A percentile compares a stretch with the other conserved stretches of the same genome.
These are phyloP conservation scores for Potamarius usumacintae DNA, from an alignment of 2,113 vertebrate genomes.

Conservation along the genomic window DNA sequence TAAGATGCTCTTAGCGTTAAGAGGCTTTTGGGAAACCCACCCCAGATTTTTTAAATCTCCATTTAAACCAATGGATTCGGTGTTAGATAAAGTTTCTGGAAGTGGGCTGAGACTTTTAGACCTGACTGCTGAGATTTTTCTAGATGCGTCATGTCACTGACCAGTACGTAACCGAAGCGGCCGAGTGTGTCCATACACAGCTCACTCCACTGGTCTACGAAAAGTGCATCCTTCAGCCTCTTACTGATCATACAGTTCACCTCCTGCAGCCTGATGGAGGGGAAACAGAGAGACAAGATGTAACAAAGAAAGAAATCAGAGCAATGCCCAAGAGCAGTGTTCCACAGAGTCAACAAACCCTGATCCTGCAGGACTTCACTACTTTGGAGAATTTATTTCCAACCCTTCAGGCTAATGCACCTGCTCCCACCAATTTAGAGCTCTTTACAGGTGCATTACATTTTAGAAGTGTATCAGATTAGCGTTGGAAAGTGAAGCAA, in stretches of 20 bases:
- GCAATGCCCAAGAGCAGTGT: neutral
- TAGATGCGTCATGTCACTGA: slow-evolving; percentile 66
- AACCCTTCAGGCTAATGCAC: slow-evolving; percentile 25
- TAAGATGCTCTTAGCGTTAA: no score
- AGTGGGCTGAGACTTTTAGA: neutral
- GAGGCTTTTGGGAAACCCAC: no score
- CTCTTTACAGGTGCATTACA: neutral
- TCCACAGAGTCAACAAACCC: slow-evolving; percentile 7
- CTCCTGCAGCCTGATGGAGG: slow-evolving; percentile 84
- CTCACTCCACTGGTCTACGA: slow-evolving; percentile 96
- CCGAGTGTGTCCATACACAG: slow-evolving; percentile 92
- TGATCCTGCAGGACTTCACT: neutral
- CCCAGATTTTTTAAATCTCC: no score
- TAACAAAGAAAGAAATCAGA: neutral
- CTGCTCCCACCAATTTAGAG: slow-evolving; percentile 28
- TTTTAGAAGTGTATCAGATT: neutral
- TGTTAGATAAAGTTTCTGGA: neutral
- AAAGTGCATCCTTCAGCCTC: slow-evolving; percentile 93
- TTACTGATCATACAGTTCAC: slow-evolving; percentile 98
- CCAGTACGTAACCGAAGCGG: slow-evolving; percentile 91
- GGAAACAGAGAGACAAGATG: slow-evolving; percentile 21
- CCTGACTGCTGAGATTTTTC: neutral
- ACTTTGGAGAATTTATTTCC: slow-evolving; percentile 6
- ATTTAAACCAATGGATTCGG: neutral
- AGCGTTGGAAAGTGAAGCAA: slow-evolving; percentile 27